Conservation (phyloP, 1,140 invertebrate species). For the Phocides pigmalion region DNA sequence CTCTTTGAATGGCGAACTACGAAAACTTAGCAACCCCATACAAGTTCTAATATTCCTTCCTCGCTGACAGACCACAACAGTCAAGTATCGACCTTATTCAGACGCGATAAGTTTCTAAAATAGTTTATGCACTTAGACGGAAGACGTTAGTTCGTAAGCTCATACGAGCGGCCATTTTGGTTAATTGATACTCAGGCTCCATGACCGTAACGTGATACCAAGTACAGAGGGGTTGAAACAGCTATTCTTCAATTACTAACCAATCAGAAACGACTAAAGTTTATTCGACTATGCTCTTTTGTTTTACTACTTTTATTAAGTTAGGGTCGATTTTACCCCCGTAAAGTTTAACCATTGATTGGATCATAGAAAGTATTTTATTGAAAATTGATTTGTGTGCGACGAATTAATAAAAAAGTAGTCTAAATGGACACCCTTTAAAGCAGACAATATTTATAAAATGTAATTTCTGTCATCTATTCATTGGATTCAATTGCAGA, state of each 20-base stretch:
- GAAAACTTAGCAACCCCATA: constrained; percentile 26
- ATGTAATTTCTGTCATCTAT: too few species aligned
- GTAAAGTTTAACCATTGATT: neutral
- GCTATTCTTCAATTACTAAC: constrained; percentile 57
- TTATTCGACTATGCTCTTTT: constrained; percentile 23
- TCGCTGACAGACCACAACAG: neutral
- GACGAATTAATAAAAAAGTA: too few species aligned
- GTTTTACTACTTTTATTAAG: constrained; percentile 26
- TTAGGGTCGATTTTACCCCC: neutral
- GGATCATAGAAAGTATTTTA: neutral
- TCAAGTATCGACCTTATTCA: constrained; percentile 2
- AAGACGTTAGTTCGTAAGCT: constrained; percentile 31
- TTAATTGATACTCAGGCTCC: constrained; percentile 73
- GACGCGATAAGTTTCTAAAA: constrained; percentile 19
- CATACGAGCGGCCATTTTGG: constrained; percentile 69
- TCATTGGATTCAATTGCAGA: too few species aligned
- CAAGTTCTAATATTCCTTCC: constrained; percentile 19
- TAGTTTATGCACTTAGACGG: constrained; percentile 4
- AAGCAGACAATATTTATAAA: too few species aligned
- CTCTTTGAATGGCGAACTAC: neutral
- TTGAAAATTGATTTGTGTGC: neutral
- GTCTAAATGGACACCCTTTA: too few species aligned
- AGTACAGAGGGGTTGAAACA: constrained; percentile 61
- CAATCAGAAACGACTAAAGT: constrained; percentile 52
- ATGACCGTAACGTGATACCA: constrained; percentile 71